Evolutionary conservation across 1,140 invertebrate genomes (phyloP), one percentile per base, ranked within the genome.

Genomic region (Linepithema humile): DNA sequence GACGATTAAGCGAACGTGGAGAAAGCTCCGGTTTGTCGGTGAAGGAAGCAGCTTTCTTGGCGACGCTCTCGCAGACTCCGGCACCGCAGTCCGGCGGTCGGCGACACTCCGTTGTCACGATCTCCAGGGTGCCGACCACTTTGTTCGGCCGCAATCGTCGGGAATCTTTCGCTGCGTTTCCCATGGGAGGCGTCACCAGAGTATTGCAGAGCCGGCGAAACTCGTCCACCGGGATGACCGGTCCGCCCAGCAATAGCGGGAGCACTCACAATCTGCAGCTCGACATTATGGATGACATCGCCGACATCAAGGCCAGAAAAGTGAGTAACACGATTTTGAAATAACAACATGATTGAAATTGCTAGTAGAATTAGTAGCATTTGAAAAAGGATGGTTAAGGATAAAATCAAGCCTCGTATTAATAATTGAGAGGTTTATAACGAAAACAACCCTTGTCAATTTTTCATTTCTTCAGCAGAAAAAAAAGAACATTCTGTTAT

Each of bases 251-350:
- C 23, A 96, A 96, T 29, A 95, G 95, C 20, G 97, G 97, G 48
- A 97, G 97, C 90, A 96, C 96, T 17, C 97, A 97, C 90, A 98
- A 97, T 91, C 94, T 98, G 23, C 97, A 97, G 89, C 94, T 98
- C 74, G 97, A 98, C 89, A 97, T 98, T 77, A 97, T 98, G 97
- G 97, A 98, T 88, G 97, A 97, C 89, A 98, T 98, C 48, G 94
- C 94, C 1, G 94, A 95, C 72, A 96, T 97, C 26, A 97, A 97
- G 91, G 96, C 97, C 0, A 95, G 97, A 53, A 97, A 98, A 95
- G 97, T 94, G 85, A 83, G 35, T 50, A n/a, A n/a, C 35, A 29
- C 50, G 50, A 20, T 17, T 4, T 9, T 2, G 64, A n/a, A 64
- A 38, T 40, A 23, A 12, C 23, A 17, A 35, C 17, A 20, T 50